Conservation (phyloP, 2,797 vertebrate species). For the Gila robusta region DNA sequence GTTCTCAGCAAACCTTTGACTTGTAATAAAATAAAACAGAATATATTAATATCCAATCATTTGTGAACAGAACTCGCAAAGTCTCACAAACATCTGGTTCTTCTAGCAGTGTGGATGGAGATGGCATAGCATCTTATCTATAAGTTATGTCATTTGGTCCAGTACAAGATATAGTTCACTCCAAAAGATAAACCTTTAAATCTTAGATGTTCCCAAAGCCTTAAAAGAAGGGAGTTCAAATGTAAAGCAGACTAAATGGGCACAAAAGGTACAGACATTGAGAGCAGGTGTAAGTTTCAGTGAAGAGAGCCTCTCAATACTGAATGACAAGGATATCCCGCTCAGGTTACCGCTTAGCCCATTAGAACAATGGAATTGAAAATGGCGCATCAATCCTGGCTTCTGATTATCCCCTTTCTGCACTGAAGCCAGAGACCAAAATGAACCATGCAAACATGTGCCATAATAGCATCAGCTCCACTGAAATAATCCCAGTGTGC, state of each 20-base stretch:
- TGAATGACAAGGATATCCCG: conserved; percentile 70
- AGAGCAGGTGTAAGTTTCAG: conserved; percentile 76
- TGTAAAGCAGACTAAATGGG: conserved; percentile 55
- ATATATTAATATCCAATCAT: background rate
- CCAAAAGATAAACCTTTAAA: conserved; percentile 50
- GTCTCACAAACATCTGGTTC: background rate
- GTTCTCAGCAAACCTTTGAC: background rate
- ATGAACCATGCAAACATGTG: conserved; percentile 17
- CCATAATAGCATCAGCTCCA: background rate
- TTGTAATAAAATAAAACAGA: background rate
- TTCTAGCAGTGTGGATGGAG: background rate
- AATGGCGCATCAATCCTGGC: conserved; percentile 70
- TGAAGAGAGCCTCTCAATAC: conserved; percentile 72
- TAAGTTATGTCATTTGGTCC: background rate
- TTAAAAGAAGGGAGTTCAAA: conserved; percentile 49
- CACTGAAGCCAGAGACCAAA: conserved; percentile 17
- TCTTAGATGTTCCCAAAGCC: conserved; percentile 43
- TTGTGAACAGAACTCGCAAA: background rate
- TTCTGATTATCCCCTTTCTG: conserved; percentile 61
- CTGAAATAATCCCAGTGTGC: conserved; percentile 8
- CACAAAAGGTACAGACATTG: conserved; percentile 60
- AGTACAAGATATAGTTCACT: background rate
- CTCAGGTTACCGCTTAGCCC: conserved; percentile 79
- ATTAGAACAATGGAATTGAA: conserved; percentile 80
- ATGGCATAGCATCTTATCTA: background rate